Evolutionary conservation across 2,888 invertebrate species (phyloP).

Genomic region (Dorcus hopei): DNA sequence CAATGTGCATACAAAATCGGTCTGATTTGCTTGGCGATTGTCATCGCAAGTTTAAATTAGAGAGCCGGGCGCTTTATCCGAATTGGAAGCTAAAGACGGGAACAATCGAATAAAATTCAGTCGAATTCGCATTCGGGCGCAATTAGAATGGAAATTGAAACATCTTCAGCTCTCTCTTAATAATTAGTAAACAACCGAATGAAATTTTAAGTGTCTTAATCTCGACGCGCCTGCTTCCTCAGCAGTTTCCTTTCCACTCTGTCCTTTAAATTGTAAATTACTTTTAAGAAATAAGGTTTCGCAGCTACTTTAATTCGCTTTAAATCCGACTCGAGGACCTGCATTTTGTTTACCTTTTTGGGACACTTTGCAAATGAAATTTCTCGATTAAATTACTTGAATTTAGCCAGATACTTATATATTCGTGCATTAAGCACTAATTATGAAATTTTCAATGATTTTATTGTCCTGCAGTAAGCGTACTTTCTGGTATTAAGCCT

Average conservation of each 20-base stretch:
- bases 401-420: too few relatives aligned
- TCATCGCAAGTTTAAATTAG: conserved; percentile 21
- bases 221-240: not conserved
- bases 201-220: conserved; percentile 20
- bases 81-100: conserved; percentile 8
- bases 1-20: conserved; percentile 22
- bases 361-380: conserved; percentile 5
- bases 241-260: not conserved
- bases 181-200: conserved; percentile 26
- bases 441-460: too few relatives aligned
- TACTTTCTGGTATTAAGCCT: too few relatives aligned
- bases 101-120: conserved; percentile 20
- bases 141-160: conserved; percentile 33
- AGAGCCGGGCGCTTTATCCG: not conserved
- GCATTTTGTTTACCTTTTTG: not conserved
- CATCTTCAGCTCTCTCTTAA: conserved; percentile 24
- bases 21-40: conserved; percentile 20
- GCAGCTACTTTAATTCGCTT: conserved; percentile 10
- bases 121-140: conserved; percentile 31
- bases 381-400: not conserved
- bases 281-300: conserved; percentile 7
- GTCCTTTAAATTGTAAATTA: conserved; percentile 15
- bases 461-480: too few relatives aligned
- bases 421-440: too few relatives aligned
- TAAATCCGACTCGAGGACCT: conserved; percentile 6